Evolutionary conservation across 2,888 invertebrate species (phyloP), one percentile per base, ranked within the genome.

Genomic region (Andrena praecox): DNA sequence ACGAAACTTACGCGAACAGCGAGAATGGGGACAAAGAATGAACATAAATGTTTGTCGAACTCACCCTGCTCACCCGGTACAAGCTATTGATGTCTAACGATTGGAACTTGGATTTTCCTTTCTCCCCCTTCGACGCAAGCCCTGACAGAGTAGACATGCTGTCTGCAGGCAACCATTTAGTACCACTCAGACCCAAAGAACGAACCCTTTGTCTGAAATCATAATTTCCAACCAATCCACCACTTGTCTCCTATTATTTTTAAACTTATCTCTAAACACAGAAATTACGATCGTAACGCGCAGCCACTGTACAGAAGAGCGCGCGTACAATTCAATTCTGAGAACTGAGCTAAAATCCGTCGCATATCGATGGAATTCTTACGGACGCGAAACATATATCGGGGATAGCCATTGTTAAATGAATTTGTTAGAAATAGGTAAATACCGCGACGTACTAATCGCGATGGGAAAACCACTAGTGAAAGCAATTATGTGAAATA

Each of bases 21-120:
- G 7, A 1, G 29, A 48, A 31, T 48, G 42, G 8, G 54, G n/a
- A 60, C n/a, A 59, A 29, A 24, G 59, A 35, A 31, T 67, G 64
- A 80, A 81, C 54, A 82, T 68, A 84, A 82, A 74, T 83, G 48
- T 70, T 85, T 77, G 29, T 33, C 31, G 31, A 86, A 96, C 96
- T 96, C 94, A 97, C 97, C 95, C 96, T 96, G 95, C 97, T 97
- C 93, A 96, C 96, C 95, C 97, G 97, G 95, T 98, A 99, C 95
- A 99, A 96, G 96, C 96, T 98, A 97, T 99, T 99, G 96, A 99
- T 99, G 96, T 99, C 98, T 96, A 99, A 96, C 94, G 98, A 97
- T 95, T 98, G 98, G 96, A 96, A 99, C 96, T 98, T 99, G 95
- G 97, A 97, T 96, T 98, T 99, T 96, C 97, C 97, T 96, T 97